A percentile compares a stretch with the other conserved stretches of the same genome.
Conservation (phyloP, 2,888 invertebrate species). For the Lasioglossum morio region DNA sequence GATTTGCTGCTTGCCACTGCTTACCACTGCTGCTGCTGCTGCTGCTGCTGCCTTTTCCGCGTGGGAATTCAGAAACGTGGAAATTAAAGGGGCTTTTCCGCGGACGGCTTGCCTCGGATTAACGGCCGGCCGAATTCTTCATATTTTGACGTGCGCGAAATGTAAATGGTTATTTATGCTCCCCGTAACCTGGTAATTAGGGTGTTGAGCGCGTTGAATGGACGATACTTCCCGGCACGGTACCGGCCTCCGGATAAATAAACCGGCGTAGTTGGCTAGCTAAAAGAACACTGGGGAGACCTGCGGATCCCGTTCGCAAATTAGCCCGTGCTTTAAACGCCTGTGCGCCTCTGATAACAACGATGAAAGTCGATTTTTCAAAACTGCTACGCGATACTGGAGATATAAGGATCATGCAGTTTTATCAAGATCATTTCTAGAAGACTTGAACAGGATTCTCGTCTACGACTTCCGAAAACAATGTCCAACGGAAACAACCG, state of each 20-base stretch:
- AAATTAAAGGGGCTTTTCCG: conserved; percentile 38
- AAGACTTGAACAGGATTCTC: neutral
- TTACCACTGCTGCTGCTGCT: neutral
- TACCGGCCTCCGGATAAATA: neutral
- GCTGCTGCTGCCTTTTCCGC: neutral
- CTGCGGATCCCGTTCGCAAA: neutral
- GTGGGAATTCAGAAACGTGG: conserved; percentile 19
- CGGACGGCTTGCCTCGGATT: conserved; percentile 10
- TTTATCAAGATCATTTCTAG: neutral
- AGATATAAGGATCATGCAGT: neutral
- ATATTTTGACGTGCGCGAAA: conserved; percentile 18
- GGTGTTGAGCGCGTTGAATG: conserved; percentile 22
- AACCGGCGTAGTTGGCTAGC: neutral
- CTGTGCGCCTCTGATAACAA: neutral
- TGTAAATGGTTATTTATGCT: conserved; percentile 44
- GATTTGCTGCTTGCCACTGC: neutral
- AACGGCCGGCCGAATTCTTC: conserved; percentile 30
- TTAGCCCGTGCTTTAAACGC: too few relatives aligned
- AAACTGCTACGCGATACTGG: neutral
- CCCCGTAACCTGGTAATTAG: conserved; percentile 38
- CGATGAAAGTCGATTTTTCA: neutral
- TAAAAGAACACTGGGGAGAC: neutral
- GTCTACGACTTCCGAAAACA: neutral
- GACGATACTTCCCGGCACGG: conserved; percentile 31
- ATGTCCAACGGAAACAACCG: neutral